A percentile compares a stretch with the other conserved stretches of the same genome.
Conservation (phyloP, 2,113 vertebrate species). For the Carettochelys insculpta region DNA sequence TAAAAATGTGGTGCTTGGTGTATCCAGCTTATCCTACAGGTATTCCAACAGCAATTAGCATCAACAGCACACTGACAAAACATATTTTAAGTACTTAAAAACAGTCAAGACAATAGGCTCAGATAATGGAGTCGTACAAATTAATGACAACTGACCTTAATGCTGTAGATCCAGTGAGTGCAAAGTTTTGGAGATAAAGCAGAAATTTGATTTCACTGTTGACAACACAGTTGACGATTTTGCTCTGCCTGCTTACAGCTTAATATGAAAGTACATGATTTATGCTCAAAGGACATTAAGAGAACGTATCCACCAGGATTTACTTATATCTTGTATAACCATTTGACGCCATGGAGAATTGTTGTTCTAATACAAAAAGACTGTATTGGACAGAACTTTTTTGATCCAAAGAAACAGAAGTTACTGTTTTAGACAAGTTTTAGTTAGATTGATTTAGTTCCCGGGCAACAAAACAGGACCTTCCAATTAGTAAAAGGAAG, state of each 20-base stretch:
- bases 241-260: background rate
- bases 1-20: background rate
- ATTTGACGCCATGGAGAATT: fast-evolving
- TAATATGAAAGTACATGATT: fast-evolving
- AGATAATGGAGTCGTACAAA: constrained; percentile 28
- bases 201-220: background rate
- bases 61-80: fast-evolving
- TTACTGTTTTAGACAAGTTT: background rate
- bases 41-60: background rate
- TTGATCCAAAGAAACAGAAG: fast-evolving
- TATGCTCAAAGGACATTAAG: fast-evolving
- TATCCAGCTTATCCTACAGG: background rate
- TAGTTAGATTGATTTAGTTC: background rate
- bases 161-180: background rate
- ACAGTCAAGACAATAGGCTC: constrained; percentile 63
- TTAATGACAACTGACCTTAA: background rate
- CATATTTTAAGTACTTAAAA: constrained; percentile 64
- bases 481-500: fast-evolving
- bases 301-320: fast-evolving
- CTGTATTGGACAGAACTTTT: fast-evolving
- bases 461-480: background rate
- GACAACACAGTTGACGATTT: background rate
- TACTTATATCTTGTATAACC: fast-evolving
- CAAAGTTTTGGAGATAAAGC: background rate
- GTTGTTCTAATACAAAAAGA: fast-evolving